Evolutionary conservation across 2,888 invertebrate species (phyloP).

Genomic region (Sinopyrophorus schimmeli): DNA sequence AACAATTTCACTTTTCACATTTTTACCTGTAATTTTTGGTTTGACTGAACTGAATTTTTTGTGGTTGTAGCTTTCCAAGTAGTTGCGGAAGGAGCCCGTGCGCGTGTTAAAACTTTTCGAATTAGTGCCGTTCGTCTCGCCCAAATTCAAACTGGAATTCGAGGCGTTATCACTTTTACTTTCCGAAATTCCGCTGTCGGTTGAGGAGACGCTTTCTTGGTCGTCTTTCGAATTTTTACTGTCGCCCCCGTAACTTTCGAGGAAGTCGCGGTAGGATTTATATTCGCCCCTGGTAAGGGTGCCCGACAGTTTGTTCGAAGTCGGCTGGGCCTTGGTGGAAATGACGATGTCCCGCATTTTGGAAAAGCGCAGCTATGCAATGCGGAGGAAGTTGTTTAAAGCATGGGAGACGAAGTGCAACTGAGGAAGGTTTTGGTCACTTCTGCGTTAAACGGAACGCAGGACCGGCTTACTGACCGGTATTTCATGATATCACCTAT

Average conservation of each 20-base stretch:
- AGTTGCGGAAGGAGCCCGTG: constrained; percentile 38
- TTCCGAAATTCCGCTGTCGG: constrained; percentile 39
- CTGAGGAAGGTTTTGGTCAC: constrained; percentile 19
- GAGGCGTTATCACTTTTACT: constrained; percentile 37
- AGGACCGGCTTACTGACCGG: constrained; percentile 30
- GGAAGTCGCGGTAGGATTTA: constrained; percentile 48
- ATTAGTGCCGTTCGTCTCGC: constrained; percentile 31
- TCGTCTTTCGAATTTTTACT: constrained; percentile 38
- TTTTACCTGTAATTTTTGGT: constrained; percentile 28
- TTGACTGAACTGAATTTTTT: constrained; percentile 42
- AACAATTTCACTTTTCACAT: constrained; percentile 46
- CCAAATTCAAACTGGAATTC: constrained; percentile 36
- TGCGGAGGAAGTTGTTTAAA: constrained; percentile 6
- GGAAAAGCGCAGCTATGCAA: not conserved
- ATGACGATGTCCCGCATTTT: constrained; percentile 39
- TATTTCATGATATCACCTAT: constrained; percentile 34
- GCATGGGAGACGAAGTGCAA: constrained; percentile 18
- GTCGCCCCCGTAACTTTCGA: constrained; percentile 45
- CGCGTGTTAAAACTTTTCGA: constrained; percentile 13
- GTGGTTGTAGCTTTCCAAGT: constrained; percentile 39
- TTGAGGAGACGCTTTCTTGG: constrained; percentile 37
- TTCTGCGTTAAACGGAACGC: constrained; percentile 17
- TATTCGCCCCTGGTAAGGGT: constrained; percentile 37
- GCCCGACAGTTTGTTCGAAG: constrained; percentile 1
- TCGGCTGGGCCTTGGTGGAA: no score